These are phyloP conservation scores for Urocitellus parryii DNA, from an alignment of 2,113 vertebrate genomes.

Conservation along the genomic window DNA sequence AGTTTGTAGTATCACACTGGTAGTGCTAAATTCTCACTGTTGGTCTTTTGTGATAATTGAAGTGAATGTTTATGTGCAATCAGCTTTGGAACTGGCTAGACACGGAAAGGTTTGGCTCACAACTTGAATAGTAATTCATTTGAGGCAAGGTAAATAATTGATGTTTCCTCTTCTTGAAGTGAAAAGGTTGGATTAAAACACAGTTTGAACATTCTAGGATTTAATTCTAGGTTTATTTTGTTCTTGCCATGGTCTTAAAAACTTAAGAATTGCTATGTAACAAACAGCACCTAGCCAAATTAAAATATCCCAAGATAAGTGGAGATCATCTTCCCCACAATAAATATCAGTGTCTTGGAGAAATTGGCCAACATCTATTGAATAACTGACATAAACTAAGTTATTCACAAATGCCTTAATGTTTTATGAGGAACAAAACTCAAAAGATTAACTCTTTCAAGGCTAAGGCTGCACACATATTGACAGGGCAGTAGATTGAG, in stretches of 20 bases:
- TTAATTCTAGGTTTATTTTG: constrained; percentile 28
- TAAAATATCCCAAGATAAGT: neutral
- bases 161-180: neutral
- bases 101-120: neutral
- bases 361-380: neutral
- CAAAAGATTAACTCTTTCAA: constrained; percentile 11
- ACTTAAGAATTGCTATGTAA: neutral
- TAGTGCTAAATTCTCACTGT: constrained; percentile 39
- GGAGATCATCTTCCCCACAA: neutral
- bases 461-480: neutral
- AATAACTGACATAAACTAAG: neutral
- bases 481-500: neutral
- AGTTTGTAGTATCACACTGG: neutral
- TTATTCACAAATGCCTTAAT: constrained; percentile 14
- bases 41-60: neutral
- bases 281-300: neutral
- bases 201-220: neutral
- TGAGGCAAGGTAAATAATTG: neutral
- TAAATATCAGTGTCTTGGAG: neutral
- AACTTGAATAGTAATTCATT: neutral
- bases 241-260: neutral
- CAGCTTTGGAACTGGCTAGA: neutral
- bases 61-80: neutral
- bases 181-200: neutral
- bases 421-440: neutral